phyloP scores from a whole-genome alignment of 2,888 invertebrate species.

The Tachina grossa region DNA sequence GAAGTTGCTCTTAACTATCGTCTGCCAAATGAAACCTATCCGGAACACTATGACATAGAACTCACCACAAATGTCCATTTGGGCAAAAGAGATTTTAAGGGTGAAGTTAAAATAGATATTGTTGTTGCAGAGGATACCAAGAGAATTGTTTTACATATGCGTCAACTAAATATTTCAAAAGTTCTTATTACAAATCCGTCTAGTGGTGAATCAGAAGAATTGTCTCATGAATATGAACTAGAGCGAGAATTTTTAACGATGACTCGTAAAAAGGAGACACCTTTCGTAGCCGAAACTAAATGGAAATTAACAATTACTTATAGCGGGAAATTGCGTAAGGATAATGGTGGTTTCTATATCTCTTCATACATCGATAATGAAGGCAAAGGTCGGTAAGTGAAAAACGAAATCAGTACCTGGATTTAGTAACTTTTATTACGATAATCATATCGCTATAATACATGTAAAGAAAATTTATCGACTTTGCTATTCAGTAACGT shows the following conservation, averaged over 20 bases:
- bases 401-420: background rate
- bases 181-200: conserved; percentile 72
- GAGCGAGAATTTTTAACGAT: conserved; percentile 77
- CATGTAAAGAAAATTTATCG: too few species aligned
- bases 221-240: conserved; percentile 48
- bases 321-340: conserved; percentile 84
- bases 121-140: conserved; percentile 70
- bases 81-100: conserved; percentile 75
- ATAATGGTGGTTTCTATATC: conserved; percentile 85
- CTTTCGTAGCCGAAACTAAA: conserved; percentile 76
- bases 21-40: conserved; percentile 84
- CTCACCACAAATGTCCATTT: conserved; percentile 77
- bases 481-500: too few species aligned
- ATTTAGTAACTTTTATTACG: too few species aligned
- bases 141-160: conserved; percentile 77
- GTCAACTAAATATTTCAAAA: conserved; percentile 71
- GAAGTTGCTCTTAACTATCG: conserved; percentile 77
- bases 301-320: conserved; percentile 85
- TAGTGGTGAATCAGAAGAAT: conserved; percentile 16
- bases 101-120: conserved; percentile 76
- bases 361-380: conserved; percentile 60
- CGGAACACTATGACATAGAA: conserved; percentile 83
- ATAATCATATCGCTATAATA: too few species aligned
- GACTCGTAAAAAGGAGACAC: conserved; percentile 39
- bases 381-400: conserved; percentile 74